Conservation (phyloP, 1,140 invertebrate species). For the Zeugodacus cucurbitae region DNA sequence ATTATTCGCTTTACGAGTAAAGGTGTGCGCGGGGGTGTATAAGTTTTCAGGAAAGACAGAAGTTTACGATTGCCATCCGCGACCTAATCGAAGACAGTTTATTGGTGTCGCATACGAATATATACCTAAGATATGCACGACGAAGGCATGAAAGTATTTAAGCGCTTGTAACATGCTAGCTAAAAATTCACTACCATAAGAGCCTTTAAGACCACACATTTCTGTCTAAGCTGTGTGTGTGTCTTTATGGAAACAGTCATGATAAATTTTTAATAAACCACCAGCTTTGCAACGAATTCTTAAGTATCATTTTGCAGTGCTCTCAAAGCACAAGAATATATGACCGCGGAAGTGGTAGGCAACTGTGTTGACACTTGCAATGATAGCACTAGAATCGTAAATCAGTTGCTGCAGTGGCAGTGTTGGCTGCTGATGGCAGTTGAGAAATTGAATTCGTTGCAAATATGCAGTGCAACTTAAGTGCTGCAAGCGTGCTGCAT, state of each 20-base stretch:
- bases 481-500: neutral
- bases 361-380: conserved; percentile 36
- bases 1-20: neutral
- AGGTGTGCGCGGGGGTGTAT: neutral
- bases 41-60: neutral
- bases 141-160: neutral
- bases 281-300: neutral
- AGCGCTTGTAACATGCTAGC: neutral
- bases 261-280: conserved; percentile 33
- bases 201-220: neutral
- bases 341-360: conserved; percentile 33
- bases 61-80: neutral
- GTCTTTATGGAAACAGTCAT: neutral
- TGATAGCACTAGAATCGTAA: conserved; percentile 38
- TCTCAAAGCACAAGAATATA: conserved; percentile 6
- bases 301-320: conserved; percentile 13
- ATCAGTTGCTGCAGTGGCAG: conserved; percentile 12
- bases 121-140: neutral
- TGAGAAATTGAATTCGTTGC: conserved; percentile 36
- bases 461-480: conserved; percentile 27
- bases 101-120: neutral
- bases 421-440: conserved; percentile 6
- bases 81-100: neutral
- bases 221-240: neutral
- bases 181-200: neutral